Evolutionary conservation across 2,888 invertebrate genomes (phyloP).

Genomic region (Blera fallax): DNA sequence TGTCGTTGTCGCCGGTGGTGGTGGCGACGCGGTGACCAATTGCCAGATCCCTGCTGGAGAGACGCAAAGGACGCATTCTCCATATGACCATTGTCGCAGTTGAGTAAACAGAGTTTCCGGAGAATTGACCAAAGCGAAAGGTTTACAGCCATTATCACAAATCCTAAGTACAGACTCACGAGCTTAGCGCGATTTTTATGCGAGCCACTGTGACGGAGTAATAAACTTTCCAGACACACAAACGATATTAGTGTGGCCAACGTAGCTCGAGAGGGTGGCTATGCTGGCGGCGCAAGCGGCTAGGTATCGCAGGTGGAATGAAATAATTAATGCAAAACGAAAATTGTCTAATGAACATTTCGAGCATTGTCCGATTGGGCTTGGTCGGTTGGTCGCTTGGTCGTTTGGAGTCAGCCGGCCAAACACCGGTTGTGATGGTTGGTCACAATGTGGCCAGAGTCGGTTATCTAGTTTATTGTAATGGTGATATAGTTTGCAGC

Average conservation of each 20-base stretch:
- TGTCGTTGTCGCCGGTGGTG: not conserved
- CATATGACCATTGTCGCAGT: conserved; percentile 64
- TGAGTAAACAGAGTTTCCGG: conserved; percentile 67
- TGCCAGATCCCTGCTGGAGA: conserved; percentile 37
- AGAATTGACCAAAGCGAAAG: conserved; percentile 71
- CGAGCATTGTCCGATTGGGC: conserved; percentile 72
- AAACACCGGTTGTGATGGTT: conserved; percentile 39
- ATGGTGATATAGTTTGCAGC: conserved; percentile 68
- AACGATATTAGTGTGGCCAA: conserved; percentile 3
- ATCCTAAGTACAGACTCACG: conserved; percentile 70
- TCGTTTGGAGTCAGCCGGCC: conserved; percentile 42
- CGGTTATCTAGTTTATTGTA: conserved; percentile 69
- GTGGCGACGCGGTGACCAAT: not conserved
- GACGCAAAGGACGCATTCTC: conserved; percentile 5
- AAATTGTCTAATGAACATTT: conserved; percentile 73
- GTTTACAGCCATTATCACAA: conserved; percentile 66
- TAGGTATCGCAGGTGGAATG: conserved; percentile 67
- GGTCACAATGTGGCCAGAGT: conserved; percentile 46
- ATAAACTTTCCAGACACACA: conserved; percentile 64
- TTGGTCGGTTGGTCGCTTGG: no score
- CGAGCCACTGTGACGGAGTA: conserved; percentile 52
- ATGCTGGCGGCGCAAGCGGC: not conserved
- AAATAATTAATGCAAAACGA: conserved; percentile 73
- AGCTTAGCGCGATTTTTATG: conserved; percentile 61
- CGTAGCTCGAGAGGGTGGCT: not conserved